These are phyloP conservation scores for Sardina pilchardus DNA, from an alignment of 2,113 vertebrate species.

Conservation along the genomic window DNA sequence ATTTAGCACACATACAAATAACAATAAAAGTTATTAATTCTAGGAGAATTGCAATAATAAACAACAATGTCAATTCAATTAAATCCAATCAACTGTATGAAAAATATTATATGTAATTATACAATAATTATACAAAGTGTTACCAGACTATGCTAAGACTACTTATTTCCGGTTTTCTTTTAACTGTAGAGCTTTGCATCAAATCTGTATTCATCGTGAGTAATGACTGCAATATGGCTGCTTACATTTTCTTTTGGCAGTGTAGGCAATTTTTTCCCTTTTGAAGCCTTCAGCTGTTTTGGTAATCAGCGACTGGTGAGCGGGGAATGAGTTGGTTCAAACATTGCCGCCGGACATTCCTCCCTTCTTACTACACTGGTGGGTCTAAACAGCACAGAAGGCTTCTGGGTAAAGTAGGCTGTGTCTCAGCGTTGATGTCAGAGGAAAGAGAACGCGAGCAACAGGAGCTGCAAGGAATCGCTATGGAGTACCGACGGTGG, in stretches of 20 bases:
- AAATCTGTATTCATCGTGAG: background rate
- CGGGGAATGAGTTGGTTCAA: background rate
- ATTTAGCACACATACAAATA: no score
- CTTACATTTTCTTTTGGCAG: constrained; percentile 14
- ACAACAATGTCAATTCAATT: no score
- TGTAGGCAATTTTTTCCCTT: background rate
- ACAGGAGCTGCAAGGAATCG: constrained; percentile 43
- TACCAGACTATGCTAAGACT: background rate
- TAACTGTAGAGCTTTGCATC: background rate
- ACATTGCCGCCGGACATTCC: constrained; percentile 14
- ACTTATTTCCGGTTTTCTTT: background rate
- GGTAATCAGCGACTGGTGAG: background rate
- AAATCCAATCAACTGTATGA: no score
- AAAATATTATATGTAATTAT: no score
- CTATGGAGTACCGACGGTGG: constrained; percentile 34
- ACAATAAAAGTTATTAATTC: no score
- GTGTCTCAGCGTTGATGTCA: constrained; percentile 52
- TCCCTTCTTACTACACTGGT: constrained; percentile 3
- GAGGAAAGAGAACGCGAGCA: constrained; percentile 47
- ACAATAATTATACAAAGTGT: no score
- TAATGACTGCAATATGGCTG: background rate
- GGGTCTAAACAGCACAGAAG: constrained; percentile 35
- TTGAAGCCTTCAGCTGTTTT: constrained; percentile 9
- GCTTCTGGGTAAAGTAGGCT: constrained; percentile 71
- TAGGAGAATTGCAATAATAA: no score